Evolutionary conservation across 2,113 vertebrate genomes (phyloP).

Genomic region (Apus apus): DNA sequence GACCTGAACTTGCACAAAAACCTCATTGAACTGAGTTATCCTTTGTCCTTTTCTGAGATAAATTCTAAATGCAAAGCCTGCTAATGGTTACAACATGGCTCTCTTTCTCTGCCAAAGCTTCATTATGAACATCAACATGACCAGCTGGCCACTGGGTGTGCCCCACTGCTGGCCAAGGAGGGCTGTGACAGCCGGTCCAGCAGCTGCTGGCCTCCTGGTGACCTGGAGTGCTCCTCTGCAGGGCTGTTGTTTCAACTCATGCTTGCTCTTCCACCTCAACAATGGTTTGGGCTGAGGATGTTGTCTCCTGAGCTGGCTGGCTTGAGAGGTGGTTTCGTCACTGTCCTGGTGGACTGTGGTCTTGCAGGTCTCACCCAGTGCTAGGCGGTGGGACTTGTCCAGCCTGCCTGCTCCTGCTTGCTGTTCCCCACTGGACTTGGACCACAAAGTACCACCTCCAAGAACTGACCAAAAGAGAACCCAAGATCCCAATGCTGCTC

Average conservation of each 20-base stretch:
- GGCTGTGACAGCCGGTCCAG: background rate
- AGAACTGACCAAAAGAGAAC: background rate
- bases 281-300: background rate
- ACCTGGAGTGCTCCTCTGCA: background rate
- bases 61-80: background rate
- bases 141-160: background rate
- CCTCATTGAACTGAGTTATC: background rate
- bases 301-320: background rate
- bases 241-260: rapidly evolving
- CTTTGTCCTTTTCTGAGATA: slow-evolving; percentile 13
- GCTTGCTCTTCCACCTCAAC: background rate
- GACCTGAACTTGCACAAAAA: background rate
- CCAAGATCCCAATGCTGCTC: background rate
- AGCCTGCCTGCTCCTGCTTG: background rate
- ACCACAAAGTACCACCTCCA: rapidly evolving
- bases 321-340: background rate
- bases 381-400: background rate
- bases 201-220: background rate
- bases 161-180: background rate
- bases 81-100: slow-evolving; percentile 33
- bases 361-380: background rate
- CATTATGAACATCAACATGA: background rate
- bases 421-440: background rate
- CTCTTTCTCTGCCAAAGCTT: slow-evolving; percentile 33
- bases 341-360: background rate